phyloP scores from a whole-genome alignment of 2,797 vertebrate species.

The Columba guinea region DNA sequence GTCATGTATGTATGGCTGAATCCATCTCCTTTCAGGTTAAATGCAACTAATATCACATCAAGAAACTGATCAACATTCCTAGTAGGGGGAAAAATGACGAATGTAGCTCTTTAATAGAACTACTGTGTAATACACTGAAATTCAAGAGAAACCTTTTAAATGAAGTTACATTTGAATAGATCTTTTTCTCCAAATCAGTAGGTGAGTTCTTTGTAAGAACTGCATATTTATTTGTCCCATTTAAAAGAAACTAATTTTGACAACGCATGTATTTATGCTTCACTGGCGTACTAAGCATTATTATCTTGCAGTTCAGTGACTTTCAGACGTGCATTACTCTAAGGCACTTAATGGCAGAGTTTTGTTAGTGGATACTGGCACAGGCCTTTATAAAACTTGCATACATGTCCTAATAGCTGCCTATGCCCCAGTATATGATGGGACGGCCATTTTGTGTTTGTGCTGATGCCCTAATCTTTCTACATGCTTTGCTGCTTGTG shows the following conservation, averaged over 20 bases:
- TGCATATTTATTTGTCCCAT: not conserved
- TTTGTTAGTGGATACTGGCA: slow-evolving; percentile 9
- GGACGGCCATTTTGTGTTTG: not conserved
- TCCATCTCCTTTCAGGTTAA: slow-evolving; percentile 35
- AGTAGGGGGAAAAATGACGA: not conserved
- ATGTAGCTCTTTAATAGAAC: slow-evolving; percentile 4
- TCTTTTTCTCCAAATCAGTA: not conserved
- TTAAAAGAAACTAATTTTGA: slow-evolving; percentile 39
- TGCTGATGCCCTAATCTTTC: not conserved
- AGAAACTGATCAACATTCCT: slow-evolving; percentile 9
- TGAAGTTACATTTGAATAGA: not conserved
- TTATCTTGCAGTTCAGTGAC: slow-evolving; percentile 34
- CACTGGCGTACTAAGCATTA: slow-evolving; percentile 26
- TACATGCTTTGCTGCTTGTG: not conserved
- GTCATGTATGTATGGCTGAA: slow-evolving; percentile 17
- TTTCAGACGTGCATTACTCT: slow-evolving; percentile 22
- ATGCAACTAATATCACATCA: slow-evolving; percentile 12
- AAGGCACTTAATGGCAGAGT: not conserved
- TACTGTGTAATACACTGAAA: not conserved
- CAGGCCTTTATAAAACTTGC: slow-evolving; percentile 26
- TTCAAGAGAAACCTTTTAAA: not conserved
- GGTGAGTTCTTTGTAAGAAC: not conserved
- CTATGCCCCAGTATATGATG: not conserved
- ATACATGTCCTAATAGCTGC: not conserved
- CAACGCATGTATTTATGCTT: slow-evolving; percentile 29